A percentile compares a stretch with the other conserved stretches of the same genome.
These are phyloP conservation scores for Aphaenogaster ashmeadi DNA, from an alignment of 1,140 invertebrate genomes.

Conservation along the genomic window DNA sequence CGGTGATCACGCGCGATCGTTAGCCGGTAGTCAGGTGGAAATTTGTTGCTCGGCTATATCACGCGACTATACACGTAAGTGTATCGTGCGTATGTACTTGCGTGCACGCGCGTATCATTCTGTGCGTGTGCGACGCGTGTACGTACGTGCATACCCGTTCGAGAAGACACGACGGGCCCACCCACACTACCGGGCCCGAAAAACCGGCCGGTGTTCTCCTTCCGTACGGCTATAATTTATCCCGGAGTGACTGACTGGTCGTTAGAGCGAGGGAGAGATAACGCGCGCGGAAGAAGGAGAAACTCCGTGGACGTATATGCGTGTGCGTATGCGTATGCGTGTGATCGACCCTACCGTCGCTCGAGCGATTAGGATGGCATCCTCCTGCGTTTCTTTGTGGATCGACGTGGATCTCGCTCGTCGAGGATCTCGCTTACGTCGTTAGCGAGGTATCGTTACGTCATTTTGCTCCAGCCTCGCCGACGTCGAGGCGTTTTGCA, in stretches of 20 bases:
- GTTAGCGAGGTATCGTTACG: slow-evolving; percentile 54
- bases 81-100: too few relatives aligned
- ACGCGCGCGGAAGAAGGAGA: slow-evolving; percentile 29
- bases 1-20: slow-evolving; percentile 76
- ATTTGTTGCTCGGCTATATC: slow-evolving; percentile 76
- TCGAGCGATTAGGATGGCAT: slow-evolving; percentile 61
- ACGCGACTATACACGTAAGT: slow-evolving; percentile 28
- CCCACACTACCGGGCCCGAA: slow-evolving; percentile 80
- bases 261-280: slow-evolving; percentile 70
- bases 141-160: neutral
- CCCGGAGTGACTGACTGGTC: slow-evolving; percentile 82
- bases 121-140: neutral
- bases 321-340: slow-evolving; percentile 5
- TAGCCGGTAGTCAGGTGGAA: slow-evolving; percentile 83
- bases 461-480: slow-evolving; percentile 41
- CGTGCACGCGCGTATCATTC: neutral
- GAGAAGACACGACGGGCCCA: slow-evolving; percentile 79
- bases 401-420: slow-evolving; percentile 40
- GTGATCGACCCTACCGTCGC: slow-evolving; percentile 52
- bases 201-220: slow-evolving; percentile 81
- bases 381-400: slow-evolving; percentile 47
- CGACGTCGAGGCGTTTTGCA: slow-evolving; percentile 22
- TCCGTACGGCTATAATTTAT: slow-evolving; percentile 84
- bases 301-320: neutral
- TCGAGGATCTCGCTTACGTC: slow-evolving; percentile 33